phyloP scores from a whole-genome alignment of 2,113 vertebrate genomes.

The Brachyistius frenatus region DNA sequence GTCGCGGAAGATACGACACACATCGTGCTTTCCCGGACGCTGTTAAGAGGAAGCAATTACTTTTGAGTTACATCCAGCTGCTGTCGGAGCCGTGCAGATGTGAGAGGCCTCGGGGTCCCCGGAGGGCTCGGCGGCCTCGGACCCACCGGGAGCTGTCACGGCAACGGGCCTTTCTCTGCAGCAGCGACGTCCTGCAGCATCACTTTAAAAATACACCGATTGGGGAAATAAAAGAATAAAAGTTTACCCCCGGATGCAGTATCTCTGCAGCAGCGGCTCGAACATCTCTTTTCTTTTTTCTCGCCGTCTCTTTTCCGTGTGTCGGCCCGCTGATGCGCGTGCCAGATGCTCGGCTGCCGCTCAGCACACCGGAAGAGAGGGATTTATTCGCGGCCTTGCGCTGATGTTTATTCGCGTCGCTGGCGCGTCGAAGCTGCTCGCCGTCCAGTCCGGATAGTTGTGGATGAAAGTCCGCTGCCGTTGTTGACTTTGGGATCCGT shows the following conservation, averaged over 20 bases:
- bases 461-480: conserved; percentile 37
- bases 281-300: conserved; percentile 1
- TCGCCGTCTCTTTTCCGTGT: conserved; percentile 22
- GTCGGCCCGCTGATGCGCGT: conserved; percentile 39
- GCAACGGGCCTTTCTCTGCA: conserved; percentile 74
- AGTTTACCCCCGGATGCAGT: neutral
- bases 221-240: conserved; percentile 5
- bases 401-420: conserved; percentile 70
- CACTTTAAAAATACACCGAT: conserved; percentile 12
- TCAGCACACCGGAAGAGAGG: conserved; percentile 45
- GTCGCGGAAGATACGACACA: conserved; percentile 78
- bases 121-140: conserved; percentile 72
- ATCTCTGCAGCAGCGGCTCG: conserved; percentile 29
- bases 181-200: conserved; percentile 49
- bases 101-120: conserved; percentile 81
- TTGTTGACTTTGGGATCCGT: conserved; percentile 50
- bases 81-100: conserved; percentile 84
- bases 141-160: conserved; percentile 78
- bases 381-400: conserved; percentile 60
- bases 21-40: conserved; percentile 76
- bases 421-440: conserved; percentile 49
- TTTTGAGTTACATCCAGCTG: conserved; percentile 90
- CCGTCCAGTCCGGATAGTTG: conserved; percentile 44
- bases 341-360: conserved; percentile 64
- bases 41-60: conserved; percentile 88